Base-by-base conservation (phyloP, 2,113 vertebrate species). In the Suricata suricatta region DNA sequence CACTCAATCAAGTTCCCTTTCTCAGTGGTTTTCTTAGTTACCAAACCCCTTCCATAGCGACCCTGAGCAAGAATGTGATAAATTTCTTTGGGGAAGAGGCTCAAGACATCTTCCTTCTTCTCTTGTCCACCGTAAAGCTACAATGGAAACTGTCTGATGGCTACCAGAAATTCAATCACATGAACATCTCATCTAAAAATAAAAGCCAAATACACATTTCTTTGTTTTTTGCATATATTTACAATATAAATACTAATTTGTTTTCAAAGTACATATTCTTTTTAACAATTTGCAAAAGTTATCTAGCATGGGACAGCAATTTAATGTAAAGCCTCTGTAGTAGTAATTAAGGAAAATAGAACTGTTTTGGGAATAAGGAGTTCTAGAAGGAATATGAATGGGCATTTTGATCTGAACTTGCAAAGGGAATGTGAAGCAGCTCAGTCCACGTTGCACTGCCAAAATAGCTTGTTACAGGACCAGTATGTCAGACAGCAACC, bases 171-270 rank as follows among this genome's bases (percentile, higher is more conserved):
- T 41, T 90, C 77, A 91, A 41, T 57, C 68, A 50, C 33, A 60
- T 68, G 93, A 97, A 94, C 94, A 54, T 96, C 74, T 98, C 71
- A 93, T 96, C 95, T 97, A 97, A 98, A 98, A 99, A 99, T 97
- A 98, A 99, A 98, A 98, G 92, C 76, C 97, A 98, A 97, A 98
- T 98, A 98, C 98, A 98, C 96, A 69, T 94, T 98, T 97, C 95
- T 98, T 98, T 96, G 60, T 79, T 96, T 97, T 98, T 98, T 98
- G 97, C 57, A 98, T 99, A 99, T 99, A 99, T 99, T 99, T 99
- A 98, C 98, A 98, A 98, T 99, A 99, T 99, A 98, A 99, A 99
- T 99, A 99, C 98, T 98, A 98, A 98, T 98, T 98, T 98, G 86
- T 98, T 98, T 99, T 98, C 98, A 99, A 98, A 98, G 98, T 98